These are phyloP conservation scores for Fragum sueziense DNA, from an alignment of 2,888 invertebrate species.

Conservation along the genomic window DNA sequence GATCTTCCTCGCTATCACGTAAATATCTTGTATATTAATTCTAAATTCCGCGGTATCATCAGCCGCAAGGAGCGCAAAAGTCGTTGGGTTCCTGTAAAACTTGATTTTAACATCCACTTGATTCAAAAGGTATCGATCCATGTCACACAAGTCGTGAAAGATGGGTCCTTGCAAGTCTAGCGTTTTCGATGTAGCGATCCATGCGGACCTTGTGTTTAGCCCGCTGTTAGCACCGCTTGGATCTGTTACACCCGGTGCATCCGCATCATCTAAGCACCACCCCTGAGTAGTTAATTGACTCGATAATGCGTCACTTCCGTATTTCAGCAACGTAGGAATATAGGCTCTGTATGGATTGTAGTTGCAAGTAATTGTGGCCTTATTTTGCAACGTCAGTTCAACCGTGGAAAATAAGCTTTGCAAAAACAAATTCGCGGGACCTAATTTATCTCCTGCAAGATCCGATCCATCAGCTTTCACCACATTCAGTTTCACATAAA, in stretches of 20 bases:
- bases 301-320: slow-evolving; percentile 37
- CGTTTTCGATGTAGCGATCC: slow-evolving; percentile 25
- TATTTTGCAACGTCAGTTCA: slow-evolving; percentile 59
- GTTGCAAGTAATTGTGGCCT: slow-evolving; percentile 24
- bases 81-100: slow-evolving; percentile 32
- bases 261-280: slow-evolving; percentile 42
- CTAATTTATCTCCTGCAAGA: slow-evolving; percentile 39
- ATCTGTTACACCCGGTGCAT: slow-evolving; percentile 36
- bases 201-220: slow-evolving; percentile 30
- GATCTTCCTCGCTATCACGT: slow-evolving; percentile 15
- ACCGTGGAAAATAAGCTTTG: slow-evolving; percentile 55
- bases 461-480: slow-evolving; percentile 10
- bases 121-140: slow-evolving; percentile 38
- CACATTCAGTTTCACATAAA: slow-evolving; percentile 13
- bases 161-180: slow-evolving; percentile 48
- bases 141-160: slow-evolving; percentile 48
- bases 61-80: slow-evolving; percentile 37
- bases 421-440: slow-evolving; percentile 56
- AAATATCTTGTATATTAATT: slow-evolving; percentile 32
- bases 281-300: slow-evolving; percentile 44
- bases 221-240: slow-evolving; percentile 31
- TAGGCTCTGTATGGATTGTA: slow-evolving; percentile 56
- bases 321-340: slow-evolving; percentile 54
- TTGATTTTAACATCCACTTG: slow-evolving; percentile 21
- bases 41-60: slow-evolving; percentile 14